Percentiles rank a stretch among this genome's conserved stretches.
phyloP scores from a whole-genome alignment of 2,888 invertebrate species.

The Eristalis pertinax region DNA sequence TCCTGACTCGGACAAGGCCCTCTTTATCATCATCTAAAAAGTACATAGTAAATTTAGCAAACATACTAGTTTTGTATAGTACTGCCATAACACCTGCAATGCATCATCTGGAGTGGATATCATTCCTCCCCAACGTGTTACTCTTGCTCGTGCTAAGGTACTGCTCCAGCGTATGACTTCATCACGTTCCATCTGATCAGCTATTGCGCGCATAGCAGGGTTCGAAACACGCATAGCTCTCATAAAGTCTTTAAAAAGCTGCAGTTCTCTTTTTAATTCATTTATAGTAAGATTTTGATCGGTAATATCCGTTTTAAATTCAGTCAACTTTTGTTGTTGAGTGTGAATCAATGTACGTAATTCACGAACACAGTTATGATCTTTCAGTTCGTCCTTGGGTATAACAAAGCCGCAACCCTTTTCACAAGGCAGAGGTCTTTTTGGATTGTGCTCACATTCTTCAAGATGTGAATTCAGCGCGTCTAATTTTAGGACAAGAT shows the following conservation, averaged over 20 bases:
- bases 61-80: neutral
- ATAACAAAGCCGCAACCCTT: slow-evolving; percentile 96
- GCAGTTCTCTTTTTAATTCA: slow-evolving; percentile 94
- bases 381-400: slow-evolving; percentile 96
- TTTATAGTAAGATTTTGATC: slow-evolving; percentile 93
- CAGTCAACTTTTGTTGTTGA: slow-evolving; percentile 92
- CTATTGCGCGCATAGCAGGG: slow-evolving; percentile 94
- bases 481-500: slow-evolving; percentile 92
- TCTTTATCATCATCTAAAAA: slow-evolving; percentile 92
- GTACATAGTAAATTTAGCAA: neutral
- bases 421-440: slow-evolving; percentile 95
- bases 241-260: slow-evolving; percentile 95
- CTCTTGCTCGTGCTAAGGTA: slow-evolving; percentile 90
- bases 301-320: slow-evolving; percentile 92
- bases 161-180: slow-evolving; percentile 95
- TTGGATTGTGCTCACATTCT: slow-evolving; percentile 97
- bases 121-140: slow-evolving; percentile 99
- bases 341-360: slow-evolving; percentile 91
- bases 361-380: slow-evolving; percentile 96
- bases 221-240: slow-evolving; percentile 95
- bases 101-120: slow-evolving; percentile 98
- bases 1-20: slow-evolving; percentile 95
- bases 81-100: slow-evolving; percentile 87
- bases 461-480: slow-evolving; percentile 91
- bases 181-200: slow-evolving; percentile 96